phyloP scores from a whole-genome alignment of 1,140 invertebrate genomes.

The Drosophila takahashii region DNA sequence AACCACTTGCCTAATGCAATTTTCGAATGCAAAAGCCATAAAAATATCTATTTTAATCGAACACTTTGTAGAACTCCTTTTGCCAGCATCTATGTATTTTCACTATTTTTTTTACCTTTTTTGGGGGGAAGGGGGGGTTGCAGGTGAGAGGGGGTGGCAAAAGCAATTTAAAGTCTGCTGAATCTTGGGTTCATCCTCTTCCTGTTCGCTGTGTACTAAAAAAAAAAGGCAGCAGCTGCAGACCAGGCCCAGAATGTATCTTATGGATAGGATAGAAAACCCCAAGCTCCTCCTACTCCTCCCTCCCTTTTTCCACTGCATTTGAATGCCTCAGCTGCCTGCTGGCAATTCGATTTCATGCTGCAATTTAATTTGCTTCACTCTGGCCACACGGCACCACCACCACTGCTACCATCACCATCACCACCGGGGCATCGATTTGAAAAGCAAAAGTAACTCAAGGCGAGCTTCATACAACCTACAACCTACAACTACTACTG shows the following conservation, averaged over 20 bases:
- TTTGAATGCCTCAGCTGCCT: constrained; percentile 57
- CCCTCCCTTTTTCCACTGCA: neutral
- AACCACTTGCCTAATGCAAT: constrained; percentile 52
- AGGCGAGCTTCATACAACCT: neutral
- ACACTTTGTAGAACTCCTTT: constrained; percentile 44
- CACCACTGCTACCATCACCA: too few species aligned
- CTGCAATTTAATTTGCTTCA: constrained; percentile 63
- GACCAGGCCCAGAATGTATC: constrained; percentile 24
- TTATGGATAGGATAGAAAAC: constrained; percentile 20
- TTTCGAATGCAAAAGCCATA: constrained; percentile 62
- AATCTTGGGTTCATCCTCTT: constrained; percentile 39
- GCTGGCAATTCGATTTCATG: constrained; percentile 68
- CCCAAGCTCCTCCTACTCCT: neutral
- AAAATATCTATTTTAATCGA: constrained; percentile 64
- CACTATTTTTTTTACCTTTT: neutral
- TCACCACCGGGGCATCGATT: constrained; percentile 24
- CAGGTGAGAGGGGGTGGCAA: constrained; percentile 28
- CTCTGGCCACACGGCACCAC: constrained; percentile 21
- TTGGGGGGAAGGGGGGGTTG: neutral
- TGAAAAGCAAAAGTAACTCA: constrained; percentile 50
- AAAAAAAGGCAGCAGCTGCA: constrained; percentile 21
- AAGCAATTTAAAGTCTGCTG: constrained; percentile 58
- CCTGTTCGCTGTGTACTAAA: constrained; percentile 4
- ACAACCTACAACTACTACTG: too few species aligned
- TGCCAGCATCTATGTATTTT: constrained; percentile 23